These are phyloP conservation scores for Pangasianodon hypophthalmus DNA, from an alignment of 2,113 vertebrate genomes.

Conservation along the genomic window DNA sequence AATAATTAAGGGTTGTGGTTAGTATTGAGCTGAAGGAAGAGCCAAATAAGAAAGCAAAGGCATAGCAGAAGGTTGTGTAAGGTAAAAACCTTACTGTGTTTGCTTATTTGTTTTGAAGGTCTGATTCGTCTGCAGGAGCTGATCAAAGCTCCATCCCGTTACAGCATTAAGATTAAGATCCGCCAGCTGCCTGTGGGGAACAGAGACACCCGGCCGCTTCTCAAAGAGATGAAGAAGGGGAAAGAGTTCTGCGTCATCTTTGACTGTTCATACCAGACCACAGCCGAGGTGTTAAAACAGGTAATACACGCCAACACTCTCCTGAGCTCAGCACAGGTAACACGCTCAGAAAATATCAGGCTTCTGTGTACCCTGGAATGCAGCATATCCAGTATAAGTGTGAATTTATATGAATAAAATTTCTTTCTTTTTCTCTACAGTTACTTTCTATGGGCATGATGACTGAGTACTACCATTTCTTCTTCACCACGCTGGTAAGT, in stretches of 20 bases:
- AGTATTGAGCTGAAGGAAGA: neutral
- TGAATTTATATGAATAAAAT: neutral
- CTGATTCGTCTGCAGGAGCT: constrained; percentile 96
- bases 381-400: neutral
- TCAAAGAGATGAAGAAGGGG: constrained; percentile 98
- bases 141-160: constrained; percentile 98
- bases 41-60: neutral
- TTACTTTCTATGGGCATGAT: constrained; percentile 98
- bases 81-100: neutral
- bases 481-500: constrained; percentile 97
- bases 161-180: constrained; percentile 97
- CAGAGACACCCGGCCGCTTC: constrained; percentile 90
- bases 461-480: constrained; percentile 99
- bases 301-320: constrained; percentile 63
- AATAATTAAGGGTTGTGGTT: neutral
- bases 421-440: constrained; percentile 49
- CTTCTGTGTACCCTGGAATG: neutral
- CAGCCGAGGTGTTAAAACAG: constrained; percentile 93
- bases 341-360: neutral
- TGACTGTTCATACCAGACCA: constrained; percentile 91
- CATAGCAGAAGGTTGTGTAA: neutral
- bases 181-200: constrained; percentile 91
- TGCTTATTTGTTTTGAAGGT: constrained; percentile 74
- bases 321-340: neutral
- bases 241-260: constrained; percentile 97